Base-by-base conservation (phyloP, 2,113 vertebrate species). In the Hemiscyllium ocellatum region DNA sequence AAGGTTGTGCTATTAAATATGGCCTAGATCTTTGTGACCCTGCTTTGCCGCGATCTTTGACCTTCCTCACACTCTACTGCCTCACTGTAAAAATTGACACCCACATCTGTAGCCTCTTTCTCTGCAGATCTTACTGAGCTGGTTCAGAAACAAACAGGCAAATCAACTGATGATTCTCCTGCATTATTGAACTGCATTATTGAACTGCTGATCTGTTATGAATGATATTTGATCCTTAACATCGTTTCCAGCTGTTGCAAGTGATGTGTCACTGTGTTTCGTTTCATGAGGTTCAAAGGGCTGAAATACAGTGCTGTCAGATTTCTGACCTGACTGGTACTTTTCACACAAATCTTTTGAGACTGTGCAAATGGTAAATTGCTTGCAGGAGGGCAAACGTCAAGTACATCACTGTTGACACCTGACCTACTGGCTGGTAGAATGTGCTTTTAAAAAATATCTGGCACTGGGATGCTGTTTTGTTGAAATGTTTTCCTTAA, bases 181-280 rank as follows among this genome's bases (percentile, higher is more conserved):
- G 37, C 4, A 37, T 7, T n/a, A 68, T 68, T 66, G 61, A 52
- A 68, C 90, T 68, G 4, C 65, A 37, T 7, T n/a, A 68, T 68
- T 66, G 61, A 52, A 68, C 90, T 68, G 4, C 65, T 66, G 50
- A 89, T 24, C 33, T 15, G 37, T 65, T 68, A n/a, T 13, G 2
- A 68, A 65, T 7, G 5, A 6, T 68, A 29, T 65, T 93, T 68
- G 33, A 66, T 68, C 61, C 33, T 42, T 93, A 66, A 65, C 61
- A 66, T 65, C 6, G 90, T 93, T 93, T 93, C 56, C 90, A 93
- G 90, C 90, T 37, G 61, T n/a, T 65, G 90, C 42, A 93, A 68
- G 61, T 37, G 33, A 68, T 93, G 33, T 42, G 61, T 65, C n/a
- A 37, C 90, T 37, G 17, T 3, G 17, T 33, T 80, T n/a, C 15